Evolutionary conservation across 1,140 invertebrate species (phyloP).

Genomic region (Dreissena polymorpha): DNA sequence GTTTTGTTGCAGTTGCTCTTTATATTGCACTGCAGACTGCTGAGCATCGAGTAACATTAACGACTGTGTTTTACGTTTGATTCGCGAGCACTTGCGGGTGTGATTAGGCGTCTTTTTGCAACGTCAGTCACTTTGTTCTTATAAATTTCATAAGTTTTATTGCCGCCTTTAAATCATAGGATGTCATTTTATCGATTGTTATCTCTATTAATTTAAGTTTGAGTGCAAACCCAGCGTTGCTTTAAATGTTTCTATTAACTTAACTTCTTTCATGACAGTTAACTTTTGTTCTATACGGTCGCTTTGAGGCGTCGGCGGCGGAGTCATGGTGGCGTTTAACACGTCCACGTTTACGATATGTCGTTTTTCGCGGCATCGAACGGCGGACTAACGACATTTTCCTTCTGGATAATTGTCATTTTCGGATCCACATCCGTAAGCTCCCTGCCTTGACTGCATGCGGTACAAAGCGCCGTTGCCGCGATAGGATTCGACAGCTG

Average conservation of each 20-base stretch:
- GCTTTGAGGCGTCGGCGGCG: constrained; percentile 40
- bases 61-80: constrained; percentile 10
- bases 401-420: constrained; percentile 47
- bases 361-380: background rate
- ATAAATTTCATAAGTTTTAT: background rate
- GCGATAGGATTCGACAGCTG: background rate
- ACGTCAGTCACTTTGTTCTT: background rate
- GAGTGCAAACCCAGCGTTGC: constrained; percentile 4
- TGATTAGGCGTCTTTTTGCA: background rate
- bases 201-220: constrained; percentile 47
- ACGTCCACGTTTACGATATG: constrained; percentile 19
- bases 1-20: constrained; percentile 41
- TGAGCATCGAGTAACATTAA: constrained; percentile 40
- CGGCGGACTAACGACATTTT: background rate
- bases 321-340: constrained; percentile 32
- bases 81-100: background rate
- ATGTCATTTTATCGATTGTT: too few species aligned
- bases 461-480: too few species aligned
- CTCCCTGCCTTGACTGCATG: too few species aligned
- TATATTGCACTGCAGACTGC: constrained; percentile 40
- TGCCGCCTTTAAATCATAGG: background rate
- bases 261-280: constrained; percentile 7
- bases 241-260: constrained; percentile 41
- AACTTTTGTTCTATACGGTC: constrained; percentile 32
- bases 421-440: constrained; percentile 15